phyloP scores from a whole-genome alignment of 2,113 vertebrate species.

The Ondatra zibethicus region DNA sequence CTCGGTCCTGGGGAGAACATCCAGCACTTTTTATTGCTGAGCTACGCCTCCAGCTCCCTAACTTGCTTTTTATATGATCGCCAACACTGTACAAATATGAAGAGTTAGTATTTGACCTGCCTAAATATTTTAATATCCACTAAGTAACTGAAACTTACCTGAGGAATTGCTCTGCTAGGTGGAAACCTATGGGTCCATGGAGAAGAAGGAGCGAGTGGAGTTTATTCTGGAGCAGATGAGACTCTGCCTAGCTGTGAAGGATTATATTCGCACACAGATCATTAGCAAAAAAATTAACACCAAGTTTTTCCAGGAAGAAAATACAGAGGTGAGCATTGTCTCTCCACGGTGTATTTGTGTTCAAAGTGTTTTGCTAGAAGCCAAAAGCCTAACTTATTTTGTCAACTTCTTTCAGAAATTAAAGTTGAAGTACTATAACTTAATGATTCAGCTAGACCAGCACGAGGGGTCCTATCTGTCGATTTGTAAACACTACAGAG shows the following conservation, averaged over 20 bases:
- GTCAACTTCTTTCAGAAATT: constrained; percentile 88
- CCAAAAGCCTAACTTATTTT: constrained; percentile 43
- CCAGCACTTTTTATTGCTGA: background rate
- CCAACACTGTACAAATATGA: background rate
- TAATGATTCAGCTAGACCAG: constrained; percentile 99
- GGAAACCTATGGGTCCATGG: constrained; percentile 99
- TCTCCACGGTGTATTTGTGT: background rate
- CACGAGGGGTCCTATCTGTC: constrained; percentile 98
- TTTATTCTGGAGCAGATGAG: constrained; percentile 99
- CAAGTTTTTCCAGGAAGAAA: constrained; percentile 98
- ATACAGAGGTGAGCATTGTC: constrained; percentile 91
- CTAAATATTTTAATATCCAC: constrained; percentile 18
- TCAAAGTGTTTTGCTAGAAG: background rate
- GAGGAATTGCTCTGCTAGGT: constrained; percentile 87
- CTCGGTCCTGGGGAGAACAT: background rate
- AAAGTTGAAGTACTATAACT: constrained; percentile 98
- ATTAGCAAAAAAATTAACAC: constrained; percentile 99
- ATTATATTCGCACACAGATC: constrained; percentile 99
- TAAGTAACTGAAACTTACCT: constrained; percentile 11
- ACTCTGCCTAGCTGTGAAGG: constrained; percentile 98
- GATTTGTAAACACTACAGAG: constrained; percentile 99
- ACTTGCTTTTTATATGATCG: background rate
- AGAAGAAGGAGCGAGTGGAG: constrained; percentile 98
- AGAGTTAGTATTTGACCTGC: background rate
- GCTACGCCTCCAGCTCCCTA: background rate